Conservation (phyloP, 2,888 invertebrate genomes). For the Morpho helenor region DNA sequence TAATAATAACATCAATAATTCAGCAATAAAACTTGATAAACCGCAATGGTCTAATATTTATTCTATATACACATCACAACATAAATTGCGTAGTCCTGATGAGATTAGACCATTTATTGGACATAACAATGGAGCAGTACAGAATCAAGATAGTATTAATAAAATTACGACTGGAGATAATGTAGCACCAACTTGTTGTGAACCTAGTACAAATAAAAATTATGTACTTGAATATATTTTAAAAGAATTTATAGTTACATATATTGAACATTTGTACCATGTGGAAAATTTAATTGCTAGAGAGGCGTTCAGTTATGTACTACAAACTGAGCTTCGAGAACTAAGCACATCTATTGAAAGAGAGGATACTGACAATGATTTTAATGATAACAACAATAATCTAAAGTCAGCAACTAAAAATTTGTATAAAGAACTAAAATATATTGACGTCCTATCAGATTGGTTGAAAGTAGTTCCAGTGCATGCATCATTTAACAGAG, state of each 20-base stretch:
- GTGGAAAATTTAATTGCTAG: slow-evolving; percentile 42
- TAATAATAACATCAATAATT: background rate
- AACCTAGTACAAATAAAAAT: background rate
- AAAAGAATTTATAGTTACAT: slow-evolving; percentile 45
- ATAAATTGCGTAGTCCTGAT: slow-evolving; percentile 11
- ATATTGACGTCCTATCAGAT: slow-evolving; percentile 49
- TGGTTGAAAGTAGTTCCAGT: slow-evolving; percentile 53
- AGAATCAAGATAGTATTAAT: background rate
- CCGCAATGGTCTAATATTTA: slow-evolving; percentile 2
- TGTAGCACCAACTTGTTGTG: background rate
- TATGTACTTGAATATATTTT: slow-evolving; percentile 39
- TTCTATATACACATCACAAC: slow-evolving; percentile 23
- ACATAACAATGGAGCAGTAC: too few relatives aligned
- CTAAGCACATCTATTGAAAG: slow-evolving; percentile 34
- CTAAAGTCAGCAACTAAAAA: slow-evolving; percentile 29
- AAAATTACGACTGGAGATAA: background rate
- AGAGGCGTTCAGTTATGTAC: slow-evolving; percentile 40
- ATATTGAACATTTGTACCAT: slow-evolving; percentile 44
- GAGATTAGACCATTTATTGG: too few relatives aligned
- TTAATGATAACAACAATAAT: slow-evolving; percentile 26
- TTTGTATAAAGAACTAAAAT: slow-evolving; percentile 44
- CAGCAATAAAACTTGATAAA: background rate
- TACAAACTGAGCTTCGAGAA: slow-evolving; percentile 44
- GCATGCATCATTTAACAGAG: slow-evolving; percentile 35
- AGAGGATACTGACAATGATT: slow-evolving; percentile 37